Conservation (phyloP, 2,113 vertebrate species). For the Ctenodactylus gundi region DNA sequence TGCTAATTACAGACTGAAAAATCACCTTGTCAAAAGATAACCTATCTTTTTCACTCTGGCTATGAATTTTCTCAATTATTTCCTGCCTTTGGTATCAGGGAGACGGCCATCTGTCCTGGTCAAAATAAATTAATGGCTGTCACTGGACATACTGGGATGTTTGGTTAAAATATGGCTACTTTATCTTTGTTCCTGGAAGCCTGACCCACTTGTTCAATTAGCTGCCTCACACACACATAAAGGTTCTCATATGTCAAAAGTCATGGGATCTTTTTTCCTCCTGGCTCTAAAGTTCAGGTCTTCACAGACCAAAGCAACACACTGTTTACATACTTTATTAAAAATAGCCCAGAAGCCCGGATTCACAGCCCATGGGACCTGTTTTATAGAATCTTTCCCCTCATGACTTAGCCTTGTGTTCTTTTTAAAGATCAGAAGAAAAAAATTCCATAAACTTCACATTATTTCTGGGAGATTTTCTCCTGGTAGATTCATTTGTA, state of each 20-base stretch:
- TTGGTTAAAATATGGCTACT: constrained; percentile 33
- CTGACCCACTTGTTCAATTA: constrained; percentile 40
- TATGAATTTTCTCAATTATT: constrained; percentile 58
- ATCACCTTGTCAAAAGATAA: constrained; percentile 55
- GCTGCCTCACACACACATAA: constrained; percentile 8
- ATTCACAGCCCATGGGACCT: constrained; percentile 21
- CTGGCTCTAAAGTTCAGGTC: constrained; percentile 58
- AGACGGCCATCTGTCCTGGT: constrained; percentile 46
- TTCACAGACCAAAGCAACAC: constrained; percentile 48
- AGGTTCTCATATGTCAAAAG: constrained; percentile 73
- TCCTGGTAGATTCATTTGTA: not conserved
- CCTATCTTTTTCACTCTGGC: constrained; percentile 33
- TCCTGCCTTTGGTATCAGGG: not conserved
- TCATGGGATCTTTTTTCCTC: constrained; percentile 11
- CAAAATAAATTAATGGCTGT: constrained; percentile 53
- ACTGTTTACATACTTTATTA: constrained; percentile 52
- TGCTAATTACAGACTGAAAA: constrained; percentile 61
- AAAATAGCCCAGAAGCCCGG: constrained; percentile 51
- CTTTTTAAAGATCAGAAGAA: constrained; percentile 57
- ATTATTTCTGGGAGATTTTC: constrained; percentile 44
- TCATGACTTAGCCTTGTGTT: constrained; percentile 36
- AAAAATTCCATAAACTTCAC: constrained; percentile 40
- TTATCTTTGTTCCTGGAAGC: not conserved
- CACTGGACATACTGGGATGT: not conserved
- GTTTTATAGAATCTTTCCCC: not conserved